Conservation (phyloP, 2,888 invertebrate genomes). For the Operophtera brumata region DNA sequence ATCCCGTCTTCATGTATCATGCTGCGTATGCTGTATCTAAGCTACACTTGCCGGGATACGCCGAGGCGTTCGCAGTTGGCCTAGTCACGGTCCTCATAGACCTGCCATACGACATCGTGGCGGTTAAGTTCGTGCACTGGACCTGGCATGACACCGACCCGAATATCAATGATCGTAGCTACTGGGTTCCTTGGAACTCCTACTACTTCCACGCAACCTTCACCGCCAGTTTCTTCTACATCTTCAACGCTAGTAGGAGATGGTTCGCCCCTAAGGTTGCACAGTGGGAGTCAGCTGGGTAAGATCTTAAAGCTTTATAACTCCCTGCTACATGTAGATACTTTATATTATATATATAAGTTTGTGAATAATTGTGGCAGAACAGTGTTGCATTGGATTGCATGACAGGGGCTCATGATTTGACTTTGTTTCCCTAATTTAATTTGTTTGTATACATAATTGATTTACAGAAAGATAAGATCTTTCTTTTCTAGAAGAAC, state of each 20-base stretch:
- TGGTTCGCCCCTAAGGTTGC: conserved; percentile 75
- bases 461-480: too few species aligned
- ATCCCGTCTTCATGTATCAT: conserved; percentile 82
- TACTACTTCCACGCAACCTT: conserved; percentile 91
- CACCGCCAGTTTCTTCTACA: conserved; percentile 85
- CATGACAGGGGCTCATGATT: too few species aligned
- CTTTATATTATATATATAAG: too few species aligned
- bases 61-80: conserved; percentile 85
- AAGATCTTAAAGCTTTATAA: conserved; percentile 33
- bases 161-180: conserved; percentile 85
- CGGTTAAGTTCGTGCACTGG: conserved; percentile 90
- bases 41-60: conserved; percentile 78
- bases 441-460: too few species aligned
- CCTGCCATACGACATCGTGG: conserved; percentile 89
- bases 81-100: conserved; percentile 86
- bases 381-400: too few species aligned
- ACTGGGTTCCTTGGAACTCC: conserved; percentile 92
- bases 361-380: too few species aligned
- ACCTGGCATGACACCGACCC: conserved; percentile 91
- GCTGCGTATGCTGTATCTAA: conserved; percentile 80
- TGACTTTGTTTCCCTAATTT: too few species aligned
- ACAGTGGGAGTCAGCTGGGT: conserved; percentile 82
- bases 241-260: conserved; percentile 82
- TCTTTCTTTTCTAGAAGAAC: too few species aligned
- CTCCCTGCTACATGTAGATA: too few species aligned